These are phyloP conservation scores for Ameiurus melas DNA, from an alignment of 2,113 vertebrate genomes.

Conservation along the genomic window DNA sequence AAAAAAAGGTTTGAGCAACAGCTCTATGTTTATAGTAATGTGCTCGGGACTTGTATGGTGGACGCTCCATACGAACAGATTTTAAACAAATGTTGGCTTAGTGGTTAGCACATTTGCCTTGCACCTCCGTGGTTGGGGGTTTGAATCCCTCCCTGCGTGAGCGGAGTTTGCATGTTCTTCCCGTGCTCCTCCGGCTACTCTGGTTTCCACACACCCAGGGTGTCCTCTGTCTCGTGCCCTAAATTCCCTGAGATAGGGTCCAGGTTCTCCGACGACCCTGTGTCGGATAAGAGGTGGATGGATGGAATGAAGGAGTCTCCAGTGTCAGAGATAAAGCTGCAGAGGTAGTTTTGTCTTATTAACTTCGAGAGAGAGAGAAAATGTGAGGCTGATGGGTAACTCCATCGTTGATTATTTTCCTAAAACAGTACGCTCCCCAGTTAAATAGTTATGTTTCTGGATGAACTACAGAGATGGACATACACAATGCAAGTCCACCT, in stretches of 20 bases:
- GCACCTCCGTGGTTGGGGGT: no score
- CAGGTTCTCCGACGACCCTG: no score
- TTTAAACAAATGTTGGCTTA: no score
- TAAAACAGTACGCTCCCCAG: background rate
- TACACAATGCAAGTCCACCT: background rate
- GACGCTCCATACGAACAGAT: background rate
- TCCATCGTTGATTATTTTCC: background rate
- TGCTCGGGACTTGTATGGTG: background rate
- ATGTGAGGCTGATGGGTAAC: background rate
- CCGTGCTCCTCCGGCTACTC: no score
- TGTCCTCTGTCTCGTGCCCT: no score
- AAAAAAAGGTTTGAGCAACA: background rate
- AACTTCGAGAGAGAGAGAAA: background rate
- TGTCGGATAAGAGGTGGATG: no score
- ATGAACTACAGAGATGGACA: background rate
- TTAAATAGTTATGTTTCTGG: background rate
- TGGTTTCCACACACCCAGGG: no score
- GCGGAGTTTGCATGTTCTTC: no score
- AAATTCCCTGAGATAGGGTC: no score
- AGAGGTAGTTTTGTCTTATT: background rate
- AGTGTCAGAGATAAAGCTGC: background rate
- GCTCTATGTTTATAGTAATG: background rate
- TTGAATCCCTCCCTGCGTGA: no score
- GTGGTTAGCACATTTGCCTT: no score
- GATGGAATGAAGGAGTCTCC: background rate